Evolutionary conservation across 1,140 invertebrate species (phyloP), one percentile per base, ranked within the genome.

Genomic region (Bicyclus anynana): DNA sequence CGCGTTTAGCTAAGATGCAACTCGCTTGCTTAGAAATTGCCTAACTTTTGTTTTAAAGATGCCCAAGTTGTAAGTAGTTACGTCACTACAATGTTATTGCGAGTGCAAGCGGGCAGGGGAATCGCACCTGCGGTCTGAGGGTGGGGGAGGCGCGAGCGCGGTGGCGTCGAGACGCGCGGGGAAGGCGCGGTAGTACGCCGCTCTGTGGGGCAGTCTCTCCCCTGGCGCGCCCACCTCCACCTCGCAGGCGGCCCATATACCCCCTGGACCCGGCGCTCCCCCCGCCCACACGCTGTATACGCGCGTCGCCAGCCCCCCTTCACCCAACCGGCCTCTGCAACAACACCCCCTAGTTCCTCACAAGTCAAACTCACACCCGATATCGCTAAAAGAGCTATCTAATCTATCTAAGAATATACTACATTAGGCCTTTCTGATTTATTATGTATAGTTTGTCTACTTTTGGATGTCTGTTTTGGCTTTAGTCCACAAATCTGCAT

Each of bases 101-200:
- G 6, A 5, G 42, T 44, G 42, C 42, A 44, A 49, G 26, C 48
- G 12, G 33, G 16, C 33, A 23, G 48, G 53, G 33, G 52, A 1
- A 52, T 60, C 71, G 75, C 76, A 84, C 81, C 81, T 87, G 77
- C 73, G 72, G 69, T 84, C 81, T 75, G 91, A 89, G 50, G 91
- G 86, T 23, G 94, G 94, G 71, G 95, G 94, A 81, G 94, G 94
- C 69, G 95, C 96, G 37, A 98, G 91, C 35, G 94, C 90, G 33
- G 92, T 91, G 59, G 90, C 91, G 76, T 97, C 94, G 20, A 98
- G 89, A 4, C 94, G 77, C n/a, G 96, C 96, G 13, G 96, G 97
- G 89, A 98, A 98, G 67, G 94, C 91, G 83, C 91, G 90, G 79
- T 93, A 93, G 80, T 94, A 94, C 5, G 92, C 93, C 33, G 93